phyloP scores from a whole-genome alignment of 2,797 vertebrate species.

The Molossus alvarezi region DNA sequence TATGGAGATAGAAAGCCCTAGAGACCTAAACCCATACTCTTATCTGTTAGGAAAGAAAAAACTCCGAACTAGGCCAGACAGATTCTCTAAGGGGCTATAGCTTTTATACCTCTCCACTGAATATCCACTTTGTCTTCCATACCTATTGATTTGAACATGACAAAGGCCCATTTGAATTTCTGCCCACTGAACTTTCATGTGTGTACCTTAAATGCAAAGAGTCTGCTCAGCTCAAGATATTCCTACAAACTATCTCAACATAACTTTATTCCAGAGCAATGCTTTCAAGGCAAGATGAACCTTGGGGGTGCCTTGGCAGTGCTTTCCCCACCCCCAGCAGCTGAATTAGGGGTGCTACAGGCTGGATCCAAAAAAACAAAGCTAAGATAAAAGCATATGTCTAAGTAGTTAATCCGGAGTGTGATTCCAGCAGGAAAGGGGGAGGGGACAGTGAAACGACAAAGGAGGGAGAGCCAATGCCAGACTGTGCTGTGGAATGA shows the following conservation, averaged over 20 bases:
- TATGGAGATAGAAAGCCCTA: constrained; percentile 64
- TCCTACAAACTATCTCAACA: neutral
- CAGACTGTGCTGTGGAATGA: neutral
- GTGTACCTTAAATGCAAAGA: neutral
- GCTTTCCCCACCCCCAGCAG: neutral
- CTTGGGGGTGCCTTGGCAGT: neutral
- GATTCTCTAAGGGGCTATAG: constrained; percentile 25
- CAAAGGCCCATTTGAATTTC: neutral
- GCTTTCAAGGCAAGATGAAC: constrained; percentile 40
- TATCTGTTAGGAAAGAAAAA: constrained; percentile 74
- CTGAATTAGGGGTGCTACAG: neutral
- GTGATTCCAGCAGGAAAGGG: neutral
- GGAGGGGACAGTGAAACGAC: neutral
- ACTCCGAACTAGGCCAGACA: constrained; percentile 47
- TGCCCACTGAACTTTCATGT: constrained; percentile 9
- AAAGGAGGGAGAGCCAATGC: neutral
- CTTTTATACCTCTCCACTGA: constrained; percentile 24
- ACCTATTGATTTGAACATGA: neutral
- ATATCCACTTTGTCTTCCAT: constrained; percentile 36
- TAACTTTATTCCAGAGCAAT: constrained; percentile 54
- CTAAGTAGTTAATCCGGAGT: neutral
- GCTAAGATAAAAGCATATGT: neutral
- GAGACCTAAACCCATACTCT: constrained; percentile 62
- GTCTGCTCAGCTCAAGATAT: neutral
- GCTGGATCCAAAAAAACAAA: constrained; percentile 30